phyloP scores from a whole-genome alignment of 1,140 invertebrate genomes.

The Neotoxoptera formosana region DNA sequence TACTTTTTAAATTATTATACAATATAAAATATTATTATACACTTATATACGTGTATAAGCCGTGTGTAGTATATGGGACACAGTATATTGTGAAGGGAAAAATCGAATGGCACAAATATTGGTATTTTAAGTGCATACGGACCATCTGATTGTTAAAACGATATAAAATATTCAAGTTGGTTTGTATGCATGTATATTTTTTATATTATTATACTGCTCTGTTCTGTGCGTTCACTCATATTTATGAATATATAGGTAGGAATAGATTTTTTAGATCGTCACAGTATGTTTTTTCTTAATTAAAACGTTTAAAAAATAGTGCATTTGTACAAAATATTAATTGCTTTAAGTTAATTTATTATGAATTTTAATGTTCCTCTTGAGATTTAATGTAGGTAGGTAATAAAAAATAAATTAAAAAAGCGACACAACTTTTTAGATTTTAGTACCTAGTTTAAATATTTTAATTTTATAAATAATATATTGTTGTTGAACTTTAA shows the following conservation, averaged over 20 bases:
- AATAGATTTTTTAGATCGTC: neutral
- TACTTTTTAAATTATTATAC: neutral
- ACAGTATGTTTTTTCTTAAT: neutral
- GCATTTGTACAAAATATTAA: neutral
- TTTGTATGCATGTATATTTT: neutral
- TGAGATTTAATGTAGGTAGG: neutral
- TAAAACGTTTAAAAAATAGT: neutral
- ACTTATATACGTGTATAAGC: neutral
- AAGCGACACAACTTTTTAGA: neutral
- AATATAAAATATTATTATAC: neutral
- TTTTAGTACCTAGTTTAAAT: conserved; percentile 7
- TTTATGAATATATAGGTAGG: neutral
- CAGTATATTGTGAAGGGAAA: neutral
- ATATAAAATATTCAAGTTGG: conserved; percentile 37
- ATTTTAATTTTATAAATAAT: conserved; percentile 21
- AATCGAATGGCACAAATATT: conserved; percentile 7
- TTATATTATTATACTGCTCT: neutral
- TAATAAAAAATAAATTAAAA: conserved; percentile 4
- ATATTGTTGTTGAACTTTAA: neutral
- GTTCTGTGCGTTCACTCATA: neutral
- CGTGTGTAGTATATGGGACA: neutral
- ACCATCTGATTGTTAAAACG: neutral
- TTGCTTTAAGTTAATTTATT: neutral
- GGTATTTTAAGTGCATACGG: conserved; percentile 7
- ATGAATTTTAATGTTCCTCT: neutral